phyloP scores from a whole-genome alignment of 2,888 invertebrate species.

The Eupithecia dodoneata region DNA sequence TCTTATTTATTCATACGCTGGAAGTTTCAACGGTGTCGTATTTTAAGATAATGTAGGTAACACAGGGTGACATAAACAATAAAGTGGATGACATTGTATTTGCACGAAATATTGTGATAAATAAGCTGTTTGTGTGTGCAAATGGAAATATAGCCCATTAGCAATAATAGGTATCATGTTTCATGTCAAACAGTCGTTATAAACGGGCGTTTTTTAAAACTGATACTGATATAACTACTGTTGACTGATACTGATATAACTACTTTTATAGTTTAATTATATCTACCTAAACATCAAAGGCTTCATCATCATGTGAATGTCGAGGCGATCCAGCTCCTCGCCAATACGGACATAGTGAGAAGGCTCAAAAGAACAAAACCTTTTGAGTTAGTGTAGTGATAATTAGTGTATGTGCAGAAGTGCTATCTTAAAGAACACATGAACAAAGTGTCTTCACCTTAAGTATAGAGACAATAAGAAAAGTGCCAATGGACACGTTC shows the following conservation, averaged over 20 bases:
- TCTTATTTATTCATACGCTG: constrained; percentile 31
- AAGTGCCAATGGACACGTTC: too few species aligned
- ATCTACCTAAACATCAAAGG: too few species aligned
- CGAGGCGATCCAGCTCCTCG: too few species aligned
- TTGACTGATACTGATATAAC: background rate
- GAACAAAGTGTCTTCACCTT: too few species aligned
- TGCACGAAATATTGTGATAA: constrained; percentile 24
- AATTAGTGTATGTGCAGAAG: too few species aligned
- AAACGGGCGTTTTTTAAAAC: background rate
- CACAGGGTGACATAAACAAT: constrained; percentile 34
- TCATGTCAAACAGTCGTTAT: background rate
- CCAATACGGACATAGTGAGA: too few species aligned
- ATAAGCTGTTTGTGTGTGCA: constrained; percentile 20
- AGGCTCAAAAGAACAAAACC: too few species aligned
- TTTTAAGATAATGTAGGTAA: constrained; percentile 34
- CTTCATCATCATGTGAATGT: too few species aligned
- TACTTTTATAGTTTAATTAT: too few species aligned
- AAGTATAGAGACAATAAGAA: too few species aligned
- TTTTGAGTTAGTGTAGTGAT: too few species aligned
- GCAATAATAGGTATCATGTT: constrained; percentile 11
- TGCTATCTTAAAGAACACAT: too few species aligned
- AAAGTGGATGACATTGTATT: constrained; percentile 24
- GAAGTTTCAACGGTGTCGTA: constrained; percentile 31
- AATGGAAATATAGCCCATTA: constrained; percentile 31
- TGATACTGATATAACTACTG: background rate